Evolutionary conservation across 2,797 vertebrate genomes (phyloP).

Genomic region (Epinephelus malabaricus): DNA sequence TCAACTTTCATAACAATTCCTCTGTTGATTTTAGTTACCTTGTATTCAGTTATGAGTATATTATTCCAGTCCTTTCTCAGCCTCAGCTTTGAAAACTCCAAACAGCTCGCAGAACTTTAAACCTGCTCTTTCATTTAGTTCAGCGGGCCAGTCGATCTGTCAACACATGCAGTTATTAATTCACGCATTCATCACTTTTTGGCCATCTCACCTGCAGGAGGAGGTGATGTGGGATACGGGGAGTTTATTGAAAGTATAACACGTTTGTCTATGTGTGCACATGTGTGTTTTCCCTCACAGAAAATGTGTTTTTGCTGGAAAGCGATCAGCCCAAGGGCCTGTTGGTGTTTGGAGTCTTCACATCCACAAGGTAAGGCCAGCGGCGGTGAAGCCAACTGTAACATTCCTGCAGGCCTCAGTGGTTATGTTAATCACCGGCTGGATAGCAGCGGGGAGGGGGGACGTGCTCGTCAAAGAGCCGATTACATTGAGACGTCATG

Average conservation of each 20-base stretch:
- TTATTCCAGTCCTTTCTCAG: conserved; percentile 14
- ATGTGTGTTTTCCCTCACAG: conserved; percentile 80
- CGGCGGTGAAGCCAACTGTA: conserved; percentile 43
- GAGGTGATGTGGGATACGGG: background rate
- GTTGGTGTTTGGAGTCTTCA: conserved; percentile 96
- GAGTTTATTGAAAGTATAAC: conserved; percentile 25
- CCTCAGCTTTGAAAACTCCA: conserved; percentile 15
- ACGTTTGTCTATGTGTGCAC: conserved; percentile 4
- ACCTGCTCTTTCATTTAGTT: conserved; percentile 23
- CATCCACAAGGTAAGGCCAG: conserved; percentile 93
- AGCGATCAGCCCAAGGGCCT: conserved; percentile 94
- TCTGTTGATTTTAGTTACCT: conserved; percentile 54
- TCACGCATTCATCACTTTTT: conserved; percentile 8
- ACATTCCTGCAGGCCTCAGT: conserved; percentile 60
- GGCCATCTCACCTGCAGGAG: conserved; percentile 5
- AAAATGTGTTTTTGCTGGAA: conserved; percentile 97
- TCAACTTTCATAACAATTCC: conserved; percentile 46
- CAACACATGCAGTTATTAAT: conserved; percentile 39
- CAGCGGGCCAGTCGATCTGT: conserved; percentile 32
- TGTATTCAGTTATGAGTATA: conserved; percentile 20
- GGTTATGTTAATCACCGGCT: conserved; percentile 50
- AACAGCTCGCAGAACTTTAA: conserved; percentile 2
- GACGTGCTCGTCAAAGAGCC: conserved; percentile 31
- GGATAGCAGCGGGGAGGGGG: conserved; percentile 46
- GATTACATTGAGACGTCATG: conserved; percentile 41